phyloP scores from a whole-genome alignment of 2,113 vertebrate genomes.

The Hiodon alosoides region DNA sequence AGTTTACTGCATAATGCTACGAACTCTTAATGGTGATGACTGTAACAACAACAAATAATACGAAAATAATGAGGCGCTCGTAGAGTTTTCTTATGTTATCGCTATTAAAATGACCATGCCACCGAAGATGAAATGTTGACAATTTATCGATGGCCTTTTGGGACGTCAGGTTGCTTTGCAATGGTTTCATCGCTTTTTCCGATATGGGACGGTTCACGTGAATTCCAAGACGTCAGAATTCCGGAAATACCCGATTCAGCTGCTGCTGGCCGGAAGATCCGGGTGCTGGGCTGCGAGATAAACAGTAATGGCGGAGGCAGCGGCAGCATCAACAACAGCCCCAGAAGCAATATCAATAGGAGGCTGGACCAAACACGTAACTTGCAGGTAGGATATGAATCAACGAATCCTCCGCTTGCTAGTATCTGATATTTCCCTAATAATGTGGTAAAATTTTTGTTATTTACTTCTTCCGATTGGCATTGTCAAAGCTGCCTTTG shows the following conservation, averaged over 20 bases:
- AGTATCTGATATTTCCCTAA: not conserved
- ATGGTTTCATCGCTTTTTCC: no score
- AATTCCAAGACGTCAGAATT: not conserved
- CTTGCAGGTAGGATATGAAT: slow-evolving; percentile 59
- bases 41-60: no score
- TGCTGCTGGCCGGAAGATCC: slow-evolving; percentile 64
- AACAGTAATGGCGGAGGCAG: slow-evolving; percentile 80
- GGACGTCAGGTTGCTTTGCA: no score
- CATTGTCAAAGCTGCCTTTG: slow-evolving; percentile 34
- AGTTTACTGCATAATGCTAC: no score
- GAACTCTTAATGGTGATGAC: no score
- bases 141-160: no score
- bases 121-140: no score
- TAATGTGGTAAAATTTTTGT: not conserved
- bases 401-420: not conserved
- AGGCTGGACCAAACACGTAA: slow-evolving; percentile 74
- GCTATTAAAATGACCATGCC: no score
- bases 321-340: slow-evolving; percentile 60
- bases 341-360: slow-evolving; percentile 58
- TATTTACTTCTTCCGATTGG: not conserved
- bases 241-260: slow-evolving; percentile 43
- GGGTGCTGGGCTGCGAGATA: slow-evolving; percentile 62
- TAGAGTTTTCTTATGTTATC: no score
- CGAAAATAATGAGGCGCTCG: no score
- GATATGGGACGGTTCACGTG: no score